Evolutionary conservation across 1,140 invertebrate species (phyloP), one percentile per base, ranked within the genome.

Genomic region (Pseudomyrmex dendroicus): DNA sequence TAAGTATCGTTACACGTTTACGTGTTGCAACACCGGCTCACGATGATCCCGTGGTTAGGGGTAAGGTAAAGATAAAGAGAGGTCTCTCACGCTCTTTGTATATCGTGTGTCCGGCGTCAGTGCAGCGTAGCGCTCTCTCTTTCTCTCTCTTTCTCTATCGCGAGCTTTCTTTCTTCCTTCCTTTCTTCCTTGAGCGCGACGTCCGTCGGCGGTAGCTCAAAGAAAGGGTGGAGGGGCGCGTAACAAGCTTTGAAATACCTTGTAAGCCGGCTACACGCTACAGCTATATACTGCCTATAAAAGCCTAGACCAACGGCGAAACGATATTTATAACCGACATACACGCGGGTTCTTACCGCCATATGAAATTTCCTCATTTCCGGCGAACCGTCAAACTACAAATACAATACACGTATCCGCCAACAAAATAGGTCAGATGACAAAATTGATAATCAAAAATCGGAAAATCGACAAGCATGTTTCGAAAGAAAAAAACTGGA

Each of bases 1-100:
- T 92, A 92, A 92, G 88, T 90, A 83, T 90, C 84, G 88, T 82
- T 72, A 67, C 54, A 63, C 78, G 46, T 44, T 72, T 59, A 63
- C 78, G 52, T 44, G 22, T 85, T 80, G 59, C 76, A 80, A 68
- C 61, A 35, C 77, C 83, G 84, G 56, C 80, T 76, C 87, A 87
- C 86, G 88, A 90, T 84, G 77, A 87, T 86, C 78, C 89, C 80
- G 12, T 35, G 59, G 57, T 62, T 59, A 73, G 17, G 59, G 17
- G 59, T 56, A 9, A 25, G 15, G 44, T 48, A 52, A 35, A 48
- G n/a, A 13, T 20, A 20, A 35, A 77, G 63, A 63, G 67, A 44
- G 50, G 17, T 70, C 54, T 72, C 76, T 61, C 76, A 67, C 72
- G 64, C 64, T 35, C 35, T 70, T 73, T 59, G 48, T 84, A 46